A percentile compares a stretch with the other conserved stretches of the same genome.
Conservation (phyloP, 2,113 vertebrate genomes). For the Irena cyanogastra region DNA sequence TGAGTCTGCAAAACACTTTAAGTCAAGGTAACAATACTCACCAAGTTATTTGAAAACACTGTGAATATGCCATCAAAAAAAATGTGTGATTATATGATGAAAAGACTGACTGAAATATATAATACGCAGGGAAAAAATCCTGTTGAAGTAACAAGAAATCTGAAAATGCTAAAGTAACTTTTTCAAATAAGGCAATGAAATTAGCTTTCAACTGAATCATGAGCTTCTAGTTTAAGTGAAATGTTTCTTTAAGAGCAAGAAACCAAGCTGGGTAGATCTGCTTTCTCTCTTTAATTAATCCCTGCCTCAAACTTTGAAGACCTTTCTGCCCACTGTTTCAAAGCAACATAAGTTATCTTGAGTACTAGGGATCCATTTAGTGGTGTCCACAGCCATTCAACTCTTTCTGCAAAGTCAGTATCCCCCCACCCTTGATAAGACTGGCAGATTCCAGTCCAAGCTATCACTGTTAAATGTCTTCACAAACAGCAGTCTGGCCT, state of each 20-base stretch:
- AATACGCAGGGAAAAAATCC: not conserved
- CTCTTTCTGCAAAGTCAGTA: not conserved
- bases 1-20: not conserved
- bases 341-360: slow-evolving; percentile 37
- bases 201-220: not conserved
- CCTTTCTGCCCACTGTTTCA: slow-evolving; percentile 21
- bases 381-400: not conserved
- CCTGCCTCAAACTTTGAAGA: slow-evolving; percentile 34
- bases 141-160: not conserved
- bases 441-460: not conserved
- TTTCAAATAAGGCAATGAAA: not conserved
- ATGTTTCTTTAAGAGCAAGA: slow-evolving; percentile 41
- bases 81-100: not conserved
- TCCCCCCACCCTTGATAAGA: slow-evolving; percentile 14
- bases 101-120: not conserved
- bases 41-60: not conserved
- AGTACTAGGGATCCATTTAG: not conserved
- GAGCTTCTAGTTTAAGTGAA: not conserved
- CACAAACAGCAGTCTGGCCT: not conserved
- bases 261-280: not conserved
- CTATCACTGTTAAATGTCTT: not conserved
- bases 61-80: not conserved
- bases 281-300: slow-evolving; percentile 55
- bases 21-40: not conserved
- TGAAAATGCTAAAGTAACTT: not conserved